A percentile compares a stretch with the other conserved stretches of the same genome.
Conservation (phyloP, 2,113 vertebrate genomes). For the Muntiacus muntjak region DNA sequence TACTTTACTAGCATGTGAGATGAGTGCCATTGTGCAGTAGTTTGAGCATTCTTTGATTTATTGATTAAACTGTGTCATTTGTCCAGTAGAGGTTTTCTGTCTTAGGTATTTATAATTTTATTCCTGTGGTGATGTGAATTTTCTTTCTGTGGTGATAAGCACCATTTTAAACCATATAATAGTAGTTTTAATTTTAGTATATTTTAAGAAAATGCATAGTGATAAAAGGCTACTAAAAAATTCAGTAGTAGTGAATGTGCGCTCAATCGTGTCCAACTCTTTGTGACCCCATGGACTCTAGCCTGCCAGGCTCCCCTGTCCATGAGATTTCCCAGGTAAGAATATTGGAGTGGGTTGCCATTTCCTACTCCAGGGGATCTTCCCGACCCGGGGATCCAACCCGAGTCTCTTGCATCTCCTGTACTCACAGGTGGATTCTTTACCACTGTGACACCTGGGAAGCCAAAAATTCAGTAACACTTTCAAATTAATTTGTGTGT, state of each 20-base stretch:
- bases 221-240: not conserved
- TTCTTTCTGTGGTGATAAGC: not conserved
- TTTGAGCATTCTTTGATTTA: not conserved
- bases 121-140: not conserved
- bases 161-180: not conserved
- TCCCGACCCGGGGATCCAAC: not conserved
- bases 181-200: not conserved
- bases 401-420: not conserved
- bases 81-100: not conserved
- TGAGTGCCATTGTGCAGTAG: too few species aligned
- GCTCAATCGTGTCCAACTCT: not conserved
- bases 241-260: not conserved
- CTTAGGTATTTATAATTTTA: not conserved
- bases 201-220: not conserved
- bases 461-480: not conserved
- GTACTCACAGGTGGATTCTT: not conserved
- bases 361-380: not conserved
- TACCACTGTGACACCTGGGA: accelerated
- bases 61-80: not conserved
- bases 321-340: not conserved
- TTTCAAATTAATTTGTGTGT: not conserved
- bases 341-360: not conserved
- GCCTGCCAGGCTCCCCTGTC: not conserved
- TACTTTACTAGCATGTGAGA: too few species aligned
- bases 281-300: not conserved